Evolutionary conservation across 2,797 vertebrate species (phyloP).

Genomic region (Astyanax mexicanus): DNA sequence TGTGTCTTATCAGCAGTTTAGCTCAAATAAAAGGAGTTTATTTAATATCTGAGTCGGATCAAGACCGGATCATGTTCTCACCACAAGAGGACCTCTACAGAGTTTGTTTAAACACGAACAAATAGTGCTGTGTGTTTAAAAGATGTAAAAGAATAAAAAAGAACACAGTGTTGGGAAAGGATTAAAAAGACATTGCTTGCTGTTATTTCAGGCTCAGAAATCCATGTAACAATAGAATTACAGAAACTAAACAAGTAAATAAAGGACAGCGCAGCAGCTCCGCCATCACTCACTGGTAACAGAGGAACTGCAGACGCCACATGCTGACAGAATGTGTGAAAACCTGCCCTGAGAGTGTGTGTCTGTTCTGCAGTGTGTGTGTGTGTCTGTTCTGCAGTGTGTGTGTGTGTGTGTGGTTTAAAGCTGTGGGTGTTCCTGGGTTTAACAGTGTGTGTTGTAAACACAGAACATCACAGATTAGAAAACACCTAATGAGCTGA

Average conservation of each 20-base stretch:
- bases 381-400: no score
- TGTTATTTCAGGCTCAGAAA: background rate
- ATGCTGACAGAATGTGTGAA: conserved; percentile 25
- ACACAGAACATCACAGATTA: conserved; percentile 61
- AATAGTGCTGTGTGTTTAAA: no score
- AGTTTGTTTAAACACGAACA: no score
- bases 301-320: background rate
- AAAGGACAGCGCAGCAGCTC: background rate
- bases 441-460: conserved; percentile 56
- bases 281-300: background rate
- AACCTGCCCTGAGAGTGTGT: background rate
- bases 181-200: no score
- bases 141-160: no score
- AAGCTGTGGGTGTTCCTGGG: conserved; percentile 43
- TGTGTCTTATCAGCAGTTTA: no score
- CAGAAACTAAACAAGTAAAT: background rate
- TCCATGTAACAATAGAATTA: background rate
- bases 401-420: conserved; percentile 25
- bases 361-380: no score
- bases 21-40: no score
- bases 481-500: conserved; percentile 58
- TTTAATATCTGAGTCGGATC: no score
- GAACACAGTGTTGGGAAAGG: no score
- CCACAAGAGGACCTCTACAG: no score
- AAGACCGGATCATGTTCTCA: no score